Evolutionary conservation across 2,888 invertebrate species (phyloP), one percentile per base, ranked within the genome.

Genomic region (Leptinotarsa peninsularis): DNA sequence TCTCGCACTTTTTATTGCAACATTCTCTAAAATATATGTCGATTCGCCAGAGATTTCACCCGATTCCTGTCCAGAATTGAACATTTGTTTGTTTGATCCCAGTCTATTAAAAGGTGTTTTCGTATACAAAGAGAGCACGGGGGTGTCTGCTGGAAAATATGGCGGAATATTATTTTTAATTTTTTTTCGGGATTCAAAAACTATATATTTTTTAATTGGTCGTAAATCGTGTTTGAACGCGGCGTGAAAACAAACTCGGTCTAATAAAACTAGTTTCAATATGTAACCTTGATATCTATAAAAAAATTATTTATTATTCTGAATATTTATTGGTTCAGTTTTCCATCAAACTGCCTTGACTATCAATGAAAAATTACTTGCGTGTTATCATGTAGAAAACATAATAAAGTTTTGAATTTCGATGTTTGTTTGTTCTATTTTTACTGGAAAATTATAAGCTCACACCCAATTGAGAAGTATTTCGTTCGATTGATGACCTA

Each of bases 81-180:
- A 27, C 17, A n/a, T 63, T 4, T 63, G 63, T 63, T 63, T 63
- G n/a, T 63, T 63, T 63, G n/a, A 63, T 43, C 63, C 33, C 13
- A 63, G 43, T 63, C 63, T 63, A 63, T 33, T 63, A 63, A 63
- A 63, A 63, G 43, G 63, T 63, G 43, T 63, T 63, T 63, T 63
- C 63, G 63, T 63, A 33, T 63, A n/a, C 33, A 18, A 63, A 18
- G 63, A 43, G 43, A 23, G 23, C 43, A 33, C 0, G 7, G 33
- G 5, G n/a, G 17, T 17, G 33, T 15, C 63, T 63, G 63, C 18
- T 63, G 4, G 33, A 27, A 17, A n/a, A 33, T 63, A 63, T 27
- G 14, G 33, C 33, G n/a, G 18, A n/a, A 43, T 63, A 43, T 63
- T 63, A 63, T 63, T 63, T 27, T 3, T 10, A 43, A 63, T 43